These are phyloP conservation scores for Chloroceryle amazona DNA, from an alignment of 2,797 vertebrate species.

Conservation along the genomic window DNA sequence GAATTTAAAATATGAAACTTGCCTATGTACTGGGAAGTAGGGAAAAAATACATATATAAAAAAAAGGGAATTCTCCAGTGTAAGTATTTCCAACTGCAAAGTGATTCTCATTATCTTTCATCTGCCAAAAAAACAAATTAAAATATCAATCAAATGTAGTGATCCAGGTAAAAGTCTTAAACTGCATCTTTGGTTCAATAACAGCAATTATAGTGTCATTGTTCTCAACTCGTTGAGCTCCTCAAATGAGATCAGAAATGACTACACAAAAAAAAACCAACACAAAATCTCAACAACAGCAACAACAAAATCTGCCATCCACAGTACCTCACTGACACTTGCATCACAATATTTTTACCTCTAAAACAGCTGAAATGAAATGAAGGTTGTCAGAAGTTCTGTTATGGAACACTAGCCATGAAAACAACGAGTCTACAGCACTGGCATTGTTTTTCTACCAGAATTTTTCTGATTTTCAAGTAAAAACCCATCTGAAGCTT, in stretches of 20 bases:
- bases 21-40: not conserved
- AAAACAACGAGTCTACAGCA: not conserved
- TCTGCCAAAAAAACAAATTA: slow-evolving; percentile 54
- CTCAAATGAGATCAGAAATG: slow-evolving; percentile 24
- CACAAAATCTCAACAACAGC: not conserved
- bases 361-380: not conserved
- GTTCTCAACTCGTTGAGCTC: not conserved
- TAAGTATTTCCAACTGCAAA: slow-evolving; percentile 2
- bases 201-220: slow-evolving; percentile 51
- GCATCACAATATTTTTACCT: not conserved
- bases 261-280: not conserved
- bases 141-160: slow-evolving; percentile 51
- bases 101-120: slow-evolving; percentile 35
- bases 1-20: not conserved
- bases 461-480: not conserved
- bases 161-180: slow-evolving; percentile 48
- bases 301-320: not conserved
- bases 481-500: not conserved
- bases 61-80: slow-evolving; percentile 18
- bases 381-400: not conserved
- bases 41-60: not conserved
- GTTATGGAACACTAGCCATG: not conserved
- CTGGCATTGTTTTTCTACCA: not conserved
- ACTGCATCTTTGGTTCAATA: slow-evolving; percentile 15
- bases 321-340: not conserved